Percentiles rank a stretch among this genome's conserved stretches.
Evolutionary conservation across 2,888 invertebrate species (phyloP).

Genomic region (Drosophila sordidapex): DNA sequence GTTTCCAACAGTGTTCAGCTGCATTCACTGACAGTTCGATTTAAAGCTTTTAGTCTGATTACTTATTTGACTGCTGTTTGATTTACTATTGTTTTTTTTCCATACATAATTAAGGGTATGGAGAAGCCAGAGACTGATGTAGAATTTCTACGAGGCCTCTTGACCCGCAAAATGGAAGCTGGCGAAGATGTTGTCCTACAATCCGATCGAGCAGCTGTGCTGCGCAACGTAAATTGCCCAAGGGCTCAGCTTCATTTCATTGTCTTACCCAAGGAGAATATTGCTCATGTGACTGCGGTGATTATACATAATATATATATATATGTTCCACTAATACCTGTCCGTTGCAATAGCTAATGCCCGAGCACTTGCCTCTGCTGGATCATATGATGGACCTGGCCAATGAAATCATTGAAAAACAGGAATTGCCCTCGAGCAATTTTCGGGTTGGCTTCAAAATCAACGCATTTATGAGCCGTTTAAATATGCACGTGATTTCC

Average conservation of each 20-base stretch:
- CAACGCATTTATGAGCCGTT: constrained; percentile 34
- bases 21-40: background rate
- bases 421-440: constrained; percentile 2
- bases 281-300: constrained; percentile 31
- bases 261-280: constrained; percentile 36
- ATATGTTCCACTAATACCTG: background rate
- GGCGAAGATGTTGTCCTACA: constrained; percentile 24
- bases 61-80: too few relatives aligned
- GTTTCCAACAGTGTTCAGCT: constrained; percentile 11
- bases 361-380: constrained; percentile 22
- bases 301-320: background rate
- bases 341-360: constrained; percentile 12
- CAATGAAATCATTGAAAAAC: constrained; percentile 14
- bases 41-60: too few relatives aligned
- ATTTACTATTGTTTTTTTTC: background rate
- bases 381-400: constrained; percentile 39
- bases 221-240: constrained; percentile 17
- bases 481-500: constrained; percentile 53
- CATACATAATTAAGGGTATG: background rate
- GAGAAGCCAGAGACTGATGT: too few relatives aligned
- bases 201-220: constrained; percentile 37
- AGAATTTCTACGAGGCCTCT: too few relatives aligned
- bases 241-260: constrained; percentile 40
- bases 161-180: too few relatives aligned
- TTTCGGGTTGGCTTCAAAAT: constrained; percentile 46